Percentiles rank a stretch among this genome's conserved stretches.
Evolutionary conservation across 1,140 invertebrate species (phyloP).

Genomic region (Camponotus pennsylvanicus): DNA sequence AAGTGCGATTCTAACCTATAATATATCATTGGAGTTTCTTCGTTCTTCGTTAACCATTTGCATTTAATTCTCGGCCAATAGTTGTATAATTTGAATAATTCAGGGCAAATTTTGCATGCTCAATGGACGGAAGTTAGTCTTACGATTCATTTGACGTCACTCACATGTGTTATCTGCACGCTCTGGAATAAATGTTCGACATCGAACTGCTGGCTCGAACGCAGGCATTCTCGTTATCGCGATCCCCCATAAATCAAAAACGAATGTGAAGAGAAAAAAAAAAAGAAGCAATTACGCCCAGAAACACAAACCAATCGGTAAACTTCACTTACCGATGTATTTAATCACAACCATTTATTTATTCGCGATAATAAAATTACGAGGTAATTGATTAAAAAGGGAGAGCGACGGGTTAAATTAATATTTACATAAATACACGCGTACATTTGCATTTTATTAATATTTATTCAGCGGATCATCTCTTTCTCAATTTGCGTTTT

Average conservation of each 20-base stretch:
- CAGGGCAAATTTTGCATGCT: conserved; percentile 48
- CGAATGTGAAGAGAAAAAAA: background rate
- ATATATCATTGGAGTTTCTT: background rate
- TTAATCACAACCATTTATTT: background rate
- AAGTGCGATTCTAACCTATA: background rate
- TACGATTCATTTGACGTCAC: conserved; percentile 64
- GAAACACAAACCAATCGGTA: conserved; percentile 11
- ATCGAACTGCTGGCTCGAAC: background rate
- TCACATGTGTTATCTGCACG: conserved; percentile 40
- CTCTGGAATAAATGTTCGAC: conserved; percentile 28
- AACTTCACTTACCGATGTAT: background rate
- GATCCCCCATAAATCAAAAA: conserved; percentile 28
- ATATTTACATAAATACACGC: background rate
- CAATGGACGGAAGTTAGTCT: conserved; percentile 55
- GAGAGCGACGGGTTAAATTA: background rate
- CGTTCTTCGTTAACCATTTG: background rate
- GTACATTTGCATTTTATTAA: background rate
- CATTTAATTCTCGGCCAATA: background rate
- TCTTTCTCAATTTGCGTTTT: background rate
- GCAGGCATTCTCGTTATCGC: conserved; percentile 25
- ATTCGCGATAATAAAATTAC: background rate
- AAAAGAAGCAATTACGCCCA: conserved; percentile 28
- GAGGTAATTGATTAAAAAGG: conserved; percentile 4
- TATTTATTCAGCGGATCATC: background rate
- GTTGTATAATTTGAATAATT: conserved; percentile 14